phyloP scores from a whole-genome alignment of 2,113 vertebrate species.

The Acrocephalus arundinaceus region DNA sequence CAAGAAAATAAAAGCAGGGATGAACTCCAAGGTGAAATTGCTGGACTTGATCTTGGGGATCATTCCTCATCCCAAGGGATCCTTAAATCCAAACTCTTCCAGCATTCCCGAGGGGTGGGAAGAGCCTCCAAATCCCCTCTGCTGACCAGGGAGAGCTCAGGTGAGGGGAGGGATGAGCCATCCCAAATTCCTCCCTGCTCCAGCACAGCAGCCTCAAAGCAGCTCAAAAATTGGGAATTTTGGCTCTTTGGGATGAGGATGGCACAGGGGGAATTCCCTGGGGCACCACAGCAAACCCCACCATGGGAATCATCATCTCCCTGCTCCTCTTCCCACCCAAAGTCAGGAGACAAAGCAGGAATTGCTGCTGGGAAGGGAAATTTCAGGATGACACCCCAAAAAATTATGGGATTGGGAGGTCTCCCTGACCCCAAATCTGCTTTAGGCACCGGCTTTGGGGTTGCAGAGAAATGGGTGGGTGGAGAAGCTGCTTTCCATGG shows the following conservation, averaged over 20 bases:
- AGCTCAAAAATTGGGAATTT: not conserved
- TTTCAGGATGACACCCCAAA: rapidly evolving
- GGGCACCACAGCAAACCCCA: not conserved
- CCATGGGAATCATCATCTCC: rapidly evolving
- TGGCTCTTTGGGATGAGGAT: rapidly evolving
- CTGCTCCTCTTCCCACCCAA: rapidly evolving
- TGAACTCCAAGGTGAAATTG: not conserved
- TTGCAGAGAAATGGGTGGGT: not conserved
- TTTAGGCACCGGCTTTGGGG: not conserved
- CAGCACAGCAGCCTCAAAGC: not conserved
- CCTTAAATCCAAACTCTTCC: not conserved
- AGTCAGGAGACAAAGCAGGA: rapidly evolving
- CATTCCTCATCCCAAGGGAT: not conserved
- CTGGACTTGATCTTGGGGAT: not conserved
- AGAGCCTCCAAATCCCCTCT: not conserved
- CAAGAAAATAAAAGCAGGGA: not conserved
- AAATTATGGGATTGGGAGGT: rapidly evolving
- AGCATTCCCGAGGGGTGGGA: rapidly evolving
- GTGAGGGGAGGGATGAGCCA: not conserved
- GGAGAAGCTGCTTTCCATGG: rapidly evolving
- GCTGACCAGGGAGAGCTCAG: rapidly evolving
- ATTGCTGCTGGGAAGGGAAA: not conserved
- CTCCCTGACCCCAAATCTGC: rapidly evolving
- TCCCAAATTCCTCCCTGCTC: not conserved
- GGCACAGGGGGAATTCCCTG: not conserved